These are phyloP conservation scores for Pyrocephalus nanus DNA, from an alignment of 2,797 vertebrate species.

Conservation along the genomic window DNA sequence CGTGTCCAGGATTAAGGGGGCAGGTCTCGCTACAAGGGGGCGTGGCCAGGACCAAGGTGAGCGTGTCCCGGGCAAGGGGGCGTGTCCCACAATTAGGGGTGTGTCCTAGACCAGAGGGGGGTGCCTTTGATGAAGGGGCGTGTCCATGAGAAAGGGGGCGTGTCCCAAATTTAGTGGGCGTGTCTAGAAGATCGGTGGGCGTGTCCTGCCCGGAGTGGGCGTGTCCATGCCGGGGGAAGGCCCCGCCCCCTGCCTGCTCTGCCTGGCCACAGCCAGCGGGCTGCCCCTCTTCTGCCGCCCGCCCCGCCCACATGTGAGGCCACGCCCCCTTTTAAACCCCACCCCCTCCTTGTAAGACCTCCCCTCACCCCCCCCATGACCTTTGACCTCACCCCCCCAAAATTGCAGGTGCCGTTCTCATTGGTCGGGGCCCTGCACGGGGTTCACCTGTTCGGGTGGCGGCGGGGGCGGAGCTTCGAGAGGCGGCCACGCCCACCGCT, in stretches of 20 bases:
- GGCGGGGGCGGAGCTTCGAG: neutral
- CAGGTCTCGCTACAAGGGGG: no score
- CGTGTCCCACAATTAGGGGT: no score
- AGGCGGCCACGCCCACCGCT: neutral
- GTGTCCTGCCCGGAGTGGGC: neutral
- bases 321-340: neutral
- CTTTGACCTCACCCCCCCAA: neutral
- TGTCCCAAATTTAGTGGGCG: no score
- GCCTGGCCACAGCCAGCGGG: conserved; percentile 87
- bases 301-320: neutral
- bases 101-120: no score
- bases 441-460: neutral
- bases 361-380: neutral
- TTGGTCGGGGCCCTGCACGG: neutral
- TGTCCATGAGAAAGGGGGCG: no score
- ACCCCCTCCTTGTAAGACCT: neutral
- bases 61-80: no score
- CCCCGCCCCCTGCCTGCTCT: conserved; percentile 82
- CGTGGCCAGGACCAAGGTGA: no score
- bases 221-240: conserved; percentile 31
- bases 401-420: neutral
- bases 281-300: conserved; percentile 85
- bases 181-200: no score
- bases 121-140: no score
- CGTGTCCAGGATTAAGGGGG: no score